A percentile compares a stretch with the other conserved stretches of the same genome.
phyloP scores from a whole-genome alignment of 2,888 invertebrate genomes.

The Xestia c-nigrum region DNA sequence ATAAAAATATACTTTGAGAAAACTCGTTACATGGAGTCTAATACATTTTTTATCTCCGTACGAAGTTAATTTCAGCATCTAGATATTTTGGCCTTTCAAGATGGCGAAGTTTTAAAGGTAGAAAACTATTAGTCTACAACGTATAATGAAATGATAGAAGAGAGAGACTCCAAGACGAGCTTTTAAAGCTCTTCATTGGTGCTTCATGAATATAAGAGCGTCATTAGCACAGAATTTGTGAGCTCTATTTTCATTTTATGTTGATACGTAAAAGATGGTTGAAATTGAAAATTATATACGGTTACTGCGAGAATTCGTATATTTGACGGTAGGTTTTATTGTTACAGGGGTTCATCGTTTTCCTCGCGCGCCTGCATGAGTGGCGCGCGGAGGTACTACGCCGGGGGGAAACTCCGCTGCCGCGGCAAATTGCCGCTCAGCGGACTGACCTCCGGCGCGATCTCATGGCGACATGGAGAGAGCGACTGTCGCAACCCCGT shows the following conservation, averaged over 20 bases:
- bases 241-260: slow-evolving; percentile 18
- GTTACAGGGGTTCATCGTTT: background rate
- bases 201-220: slow-evolving; percentile 45
- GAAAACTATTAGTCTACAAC: slow-evolving; percentile 38
- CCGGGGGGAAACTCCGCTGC: too few relatives aligned
- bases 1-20: slow-evolving; percentile 1
- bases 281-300: background rate
- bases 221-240: slow-evolving; percentile 32
- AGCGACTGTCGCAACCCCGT: too few relatives aligned
- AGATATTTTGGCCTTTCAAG: slow-evolving; percentile 18
- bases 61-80: slow-evolving; percentile 30
- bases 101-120: slow-evolving; percentile 12
- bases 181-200: slow-evolving; percentile 14
- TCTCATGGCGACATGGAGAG: too few relatives aligned
- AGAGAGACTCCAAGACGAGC: background rate
- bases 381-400: too few relatives aligned
- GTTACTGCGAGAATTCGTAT: background rate
- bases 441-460: too few relatives aligned
- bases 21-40: slow-evolving; percentile 23
- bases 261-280: background rate
- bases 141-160: slow-evolving; percentile 42
- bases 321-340: background rate
- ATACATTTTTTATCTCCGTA: slow-evolving; percentile 18
- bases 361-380: too few relatives aligned
- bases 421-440: too few relatives aligned